Evolutionary conservation across 1,140 invertebrate genomes (phyloP).

Genomic region (Sinella curviseta): DNA sequence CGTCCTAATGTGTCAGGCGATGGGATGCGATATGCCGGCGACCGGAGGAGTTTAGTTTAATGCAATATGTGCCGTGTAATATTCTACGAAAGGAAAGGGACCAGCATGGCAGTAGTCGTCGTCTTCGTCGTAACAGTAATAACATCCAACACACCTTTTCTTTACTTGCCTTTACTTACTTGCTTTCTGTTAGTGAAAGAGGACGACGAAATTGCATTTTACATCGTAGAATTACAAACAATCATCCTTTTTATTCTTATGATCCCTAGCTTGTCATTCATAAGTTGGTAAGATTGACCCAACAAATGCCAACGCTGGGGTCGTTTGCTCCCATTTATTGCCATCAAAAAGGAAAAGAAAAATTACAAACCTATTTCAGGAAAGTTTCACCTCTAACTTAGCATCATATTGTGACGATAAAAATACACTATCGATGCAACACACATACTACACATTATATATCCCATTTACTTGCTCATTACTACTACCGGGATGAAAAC

Average conservation of each 20-base stretch:
- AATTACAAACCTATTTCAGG: too few species aligned
- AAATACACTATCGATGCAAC: neutral
- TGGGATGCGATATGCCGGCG: neutral
- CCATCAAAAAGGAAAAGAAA: too few species aligned
- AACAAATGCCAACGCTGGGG: neutral
- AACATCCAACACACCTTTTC: neutral
- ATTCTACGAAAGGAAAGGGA: too few species aligned
- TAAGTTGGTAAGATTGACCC: neutral
- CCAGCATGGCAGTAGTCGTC: too few species aligned
- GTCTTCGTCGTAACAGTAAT: neutral
- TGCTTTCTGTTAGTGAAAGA: too few species aligned
- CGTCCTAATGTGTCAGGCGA: conserved; percentile 14
- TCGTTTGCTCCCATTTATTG: too few species aligned
- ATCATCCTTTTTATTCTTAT: neutral
- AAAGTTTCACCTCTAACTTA: too few species aligned
- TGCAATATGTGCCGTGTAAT: neutral
- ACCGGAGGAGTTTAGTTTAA: neutral
- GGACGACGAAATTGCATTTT: too few species aligned
- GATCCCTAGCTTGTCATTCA: neutral
- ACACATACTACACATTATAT: too few species aligned
- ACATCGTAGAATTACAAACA: neutral
- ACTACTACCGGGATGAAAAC: too few species aligned
- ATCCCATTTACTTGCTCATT: too few species aligned
- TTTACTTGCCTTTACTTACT: neutral
- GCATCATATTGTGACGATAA: too few species aligned